Base-by-base conservation (phyloP, 2,113 vertebrate genomes). In the Hippocampus abdominalis region DNA sequence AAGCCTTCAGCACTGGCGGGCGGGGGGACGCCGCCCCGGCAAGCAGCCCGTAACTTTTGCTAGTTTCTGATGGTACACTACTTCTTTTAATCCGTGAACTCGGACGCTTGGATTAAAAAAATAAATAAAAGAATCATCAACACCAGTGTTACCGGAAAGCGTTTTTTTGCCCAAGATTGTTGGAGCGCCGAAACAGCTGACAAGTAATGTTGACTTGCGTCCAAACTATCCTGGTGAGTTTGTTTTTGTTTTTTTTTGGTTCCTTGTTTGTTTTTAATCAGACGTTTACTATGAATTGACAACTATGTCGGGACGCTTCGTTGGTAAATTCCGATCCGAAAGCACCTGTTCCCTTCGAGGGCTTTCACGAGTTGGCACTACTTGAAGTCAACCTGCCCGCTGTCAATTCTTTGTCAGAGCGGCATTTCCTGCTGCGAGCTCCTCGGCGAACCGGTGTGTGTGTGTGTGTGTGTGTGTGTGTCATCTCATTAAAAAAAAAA, bases 271-370 rank as follows among this genome's bases (percentile, higher is more conserved):
- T 46, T 57, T 72, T 54, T 67, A 27, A 11, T 8, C 18, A 1
- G 25, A 56, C 53, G 2, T 12, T n/a, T 0, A 2, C 53, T 12
- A 0, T 23, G 25, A n/a, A 21, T 32, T 60, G 11, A 10, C 13
- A 7, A 21, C 69, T 64, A 23, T 29, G 16, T 32, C 11, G 51
- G 54, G 36, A 65, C 1, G 21, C 29, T 71, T 75, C 62, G 63
- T 69, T 62, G 29, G 54, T n/a, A 20, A 20, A 25, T 36, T 53
- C 21, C 16, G 64, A 64, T 3, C 21, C 18, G 48, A 3, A 66
- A 25, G 76, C 81, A 89, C 84, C 78, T 86, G 81, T 83, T 77
- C 67, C 66, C 44, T 36, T 49, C 11, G 5, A 2, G 15, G 59
- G 25, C 66, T 20, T 63, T 8, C 6, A 9, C 42, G 13, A 44